A percentile compares a stretch with the other conserved stretches of the same genome.
These are phyloP conservation scores for Myotis brandtii DNA, from an alignment of 2,113 vertebrate genomes.

Conservation along the genomic window DNA sequence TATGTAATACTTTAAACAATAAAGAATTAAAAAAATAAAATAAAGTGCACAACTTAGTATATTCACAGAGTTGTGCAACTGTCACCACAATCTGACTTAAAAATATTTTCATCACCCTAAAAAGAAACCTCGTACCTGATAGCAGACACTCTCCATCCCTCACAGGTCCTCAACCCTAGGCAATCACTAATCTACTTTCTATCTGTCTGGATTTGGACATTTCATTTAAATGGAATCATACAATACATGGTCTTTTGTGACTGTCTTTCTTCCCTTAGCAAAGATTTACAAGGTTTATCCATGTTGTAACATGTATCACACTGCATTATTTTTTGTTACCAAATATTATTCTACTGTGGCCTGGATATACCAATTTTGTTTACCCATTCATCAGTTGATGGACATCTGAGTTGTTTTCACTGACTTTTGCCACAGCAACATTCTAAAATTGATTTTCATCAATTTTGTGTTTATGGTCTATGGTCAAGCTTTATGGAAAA, in stretches of 20 bases:
- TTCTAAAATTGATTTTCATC: slow-evolving; percentile 23
- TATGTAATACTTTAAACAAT: too few species aligned
- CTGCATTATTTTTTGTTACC: background rate
- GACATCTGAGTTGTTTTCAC: background rate
- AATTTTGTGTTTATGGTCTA: background rate
- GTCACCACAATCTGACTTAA: slow-evolving; percentile 9
- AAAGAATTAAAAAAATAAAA: too few species aligned
- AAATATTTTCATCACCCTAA: background rate
- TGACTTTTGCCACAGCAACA: background rate
- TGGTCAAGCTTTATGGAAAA: background rate
- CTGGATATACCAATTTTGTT: background rate
- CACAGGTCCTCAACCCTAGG: background rate
- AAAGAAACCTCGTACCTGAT: background rate
- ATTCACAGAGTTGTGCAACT: background rate
- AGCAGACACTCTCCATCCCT: background rate
- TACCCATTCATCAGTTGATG: background rate
- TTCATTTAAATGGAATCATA: background rate
- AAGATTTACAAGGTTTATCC: background rate
- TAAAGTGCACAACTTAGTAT: background rate
- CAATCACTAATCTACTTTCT: background rate
- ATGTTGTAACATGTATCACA: background rate
- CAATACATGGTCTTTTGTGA: background rate
- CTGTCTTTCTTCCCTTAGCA: background rate
- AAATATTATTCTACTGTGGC: background rate
- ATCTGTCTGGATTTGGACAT: background rate